Evolutionary conservation across 2,797 vertebrate genomes (phyloP).

Genomic region (Aphelocoma californica): DNA sequence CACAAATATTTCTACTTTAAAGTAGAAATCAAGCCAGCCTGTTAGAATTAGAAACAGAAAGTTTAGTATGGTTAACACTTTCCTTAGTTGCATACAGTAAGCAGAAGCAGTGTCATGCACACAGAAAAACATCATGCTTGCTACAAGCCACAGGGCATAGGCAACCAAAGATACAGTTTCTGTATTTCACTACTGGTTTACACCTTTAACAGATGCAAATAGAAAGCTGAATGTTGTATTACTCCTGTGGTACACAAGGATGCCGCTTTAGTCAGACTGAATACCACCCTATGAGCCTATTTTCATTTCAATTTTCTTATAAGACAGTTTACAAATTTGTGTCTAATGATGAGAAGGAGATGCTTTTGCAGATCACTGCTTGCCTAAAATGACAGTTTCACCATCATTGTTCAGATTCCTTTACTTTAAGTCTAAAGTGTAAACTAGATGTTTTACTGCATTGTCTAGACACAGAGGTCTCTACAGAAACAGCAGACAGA

Average conservation of each 20-base stretch:
- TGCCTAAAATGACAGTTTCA: neutral
- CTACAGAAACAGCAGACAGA: neutral
- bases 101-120: neutral
- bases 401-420: neutral
- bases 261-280: neutral
- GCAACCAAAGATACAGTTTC: neutral
- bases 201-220: neutral
- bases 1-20: neutral
- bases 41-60: neutral
- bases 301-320: neutral
- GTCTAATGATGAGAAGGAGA: neutral
- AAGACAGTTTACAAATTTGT: neutral
- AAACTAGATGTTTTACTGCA: neutral
- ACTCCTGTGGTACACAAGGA: neutral
- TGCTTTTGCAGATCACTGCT: neutral
- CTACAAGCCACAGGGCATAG: neutral
- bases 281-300: neutral
- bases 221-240: neutral
- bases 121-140: neutral
- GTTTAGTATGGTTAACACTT: neutral
- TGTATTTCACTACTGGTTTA: neutral
- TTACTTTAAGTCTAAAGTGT: neutral
- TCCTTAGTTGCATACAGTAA: neutral
- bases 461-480: neutral
- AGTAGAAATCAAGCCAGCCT: neutral